Conservation (phyloP, 2,113 vertebrate species). For the Clupea harengus region DNA sequence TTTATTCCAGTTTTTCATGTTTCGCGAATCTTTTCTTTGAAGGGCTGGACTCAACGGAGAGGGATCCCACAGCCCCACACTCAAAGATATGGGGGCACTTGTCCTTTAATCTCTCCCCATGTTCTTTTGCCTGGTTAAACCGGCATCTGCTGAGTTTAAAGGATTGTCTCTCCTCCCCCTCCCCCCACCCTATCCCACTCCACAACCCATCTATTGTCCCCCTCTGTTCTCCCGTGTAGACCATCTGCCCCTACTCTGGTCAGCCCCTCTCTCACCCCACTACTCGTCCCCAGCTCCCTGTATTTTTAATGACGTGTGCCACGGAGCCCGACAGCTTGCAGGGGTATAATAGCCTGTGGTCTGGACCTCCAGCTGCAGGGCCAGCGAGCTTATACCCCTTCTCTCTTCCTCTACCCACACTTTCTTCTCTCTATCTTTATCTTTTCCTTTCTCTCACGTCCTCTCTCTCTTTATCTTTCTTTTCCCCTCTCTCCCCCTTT, state of each 20-base stretch:
- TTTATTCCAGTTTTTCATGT: slow-evolving; percentile 15
- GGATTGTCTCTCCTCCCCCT: slow-evolving; percentile 35
- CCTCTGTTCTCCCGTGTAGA: slow-evolving; percentile 50
- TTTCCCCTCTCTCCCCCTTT: background rate
- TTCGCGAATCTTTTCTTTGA: slow-evolving; percentile 9
- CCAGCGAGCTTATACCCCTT: slow-evolving; percentile 44
- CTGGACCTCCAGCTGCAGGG: slow-evolving; percentile 51
- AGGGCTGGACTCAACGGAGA: background rate
- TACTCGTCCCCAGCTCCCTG: slow-evolving; percentile 36
- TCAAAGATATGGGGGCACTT: background rate
- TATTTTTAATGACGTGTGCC: slow-evolving; percentile 63
- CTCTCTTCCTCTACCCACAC: background rate
- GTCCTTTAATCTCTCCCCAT: slow-evolving; percentile 10
- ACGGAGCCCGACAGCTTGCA: slow-evolving; percentile 64
- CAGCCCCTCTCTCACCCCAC: slow-evolving; percentile 46
- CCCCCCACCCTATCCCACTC: background rate
- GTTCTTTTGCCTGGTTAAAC: slow-evolving; percentile 57
- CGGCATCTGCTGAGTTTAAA: slow-evolving; percentile 69
- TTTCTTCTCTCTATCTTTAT: background rate
- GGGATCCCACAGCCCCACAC: background rate
- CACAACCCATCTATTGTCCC: slow-evolving; percentile 11
- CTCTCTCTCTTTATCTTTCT: background rate
- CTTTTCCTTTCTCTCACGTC: background rate
- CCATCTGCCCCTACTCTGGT: slow-evolving; percentile 73
- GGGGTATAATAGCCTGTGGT: slow-evolving; percentile 54